Percentiles rank a stretch among this genome's conserved stretches.
phyloP scores from a whole-genome alignment of 2,888 invertebrate species.

The Pterostichus niger region DNA sequence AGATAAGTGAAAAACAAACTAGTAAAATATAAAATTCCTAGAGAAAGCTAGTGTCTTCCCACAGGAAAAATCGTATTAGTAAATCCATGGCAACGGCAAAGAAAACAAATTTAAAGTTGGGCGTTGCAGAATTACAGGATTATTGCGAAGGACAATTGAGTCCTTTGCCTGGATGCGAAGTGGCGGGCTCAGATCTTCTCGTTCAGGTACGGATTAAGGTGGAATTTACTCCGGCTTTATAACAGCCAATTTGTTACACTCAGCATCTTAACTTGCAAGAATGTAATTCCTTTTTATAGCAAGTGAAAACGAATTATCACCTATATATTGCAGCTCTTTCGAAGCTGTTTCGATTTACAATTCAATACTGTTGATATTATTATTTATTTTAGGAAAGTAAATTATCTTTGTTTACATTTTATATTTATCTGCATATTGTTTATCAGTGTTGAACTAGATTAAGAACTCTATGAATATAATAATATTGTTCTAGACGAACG shows the following conservation, averaged over 20 bases:
- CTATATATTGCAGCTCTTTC: too few species aligned
- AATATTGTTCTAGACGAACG: too few species aligned
- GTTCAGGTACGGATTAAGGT: slow-evolving; percentile 32
- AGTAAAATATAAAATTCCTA: neutral
- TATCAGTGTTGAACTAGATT: too few species aligned
- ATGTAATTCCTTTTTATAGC: too few species aligned
- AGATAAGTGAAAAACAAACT: neutral
- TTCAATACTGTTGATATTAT: too few species aligned
- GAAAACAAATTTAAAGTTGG: slow-evolving; percentile 61
- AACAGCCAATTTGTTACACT: slow-evolving; percentile 33
- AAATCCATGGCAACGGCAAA: slow-evolving; percentile 28
- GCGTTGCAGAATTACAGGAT: slow-evolving; percentile 52
- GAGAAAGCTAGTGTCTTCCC: neutral
- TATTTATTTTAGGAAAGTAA: too few species aligned
- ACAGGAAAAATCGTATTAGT: slow-evolving; percentile 37
- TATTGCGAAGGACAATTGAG: slow-evolving; percentile 60
- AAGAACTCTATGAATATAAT: too few species aligned
- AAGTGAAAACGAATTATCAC: too few species aligned
- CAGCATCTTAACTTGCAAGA: neutral
- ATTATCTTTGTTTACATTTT: too few species aligned
- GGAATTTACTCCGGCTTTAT: slow-evolving; percentile 18
- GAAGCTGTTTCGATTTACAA: too few species aligned
- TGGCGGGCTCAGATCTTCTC: slow-evolving; percentile 19
- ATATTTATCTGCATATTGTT: too few species aligned
- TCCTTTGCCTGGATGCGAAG: slow-evolving; percentile 41